Conservation (phyloP, 1,140 invertebrate genomes). For the Scaptomyza graminum region DNA sequence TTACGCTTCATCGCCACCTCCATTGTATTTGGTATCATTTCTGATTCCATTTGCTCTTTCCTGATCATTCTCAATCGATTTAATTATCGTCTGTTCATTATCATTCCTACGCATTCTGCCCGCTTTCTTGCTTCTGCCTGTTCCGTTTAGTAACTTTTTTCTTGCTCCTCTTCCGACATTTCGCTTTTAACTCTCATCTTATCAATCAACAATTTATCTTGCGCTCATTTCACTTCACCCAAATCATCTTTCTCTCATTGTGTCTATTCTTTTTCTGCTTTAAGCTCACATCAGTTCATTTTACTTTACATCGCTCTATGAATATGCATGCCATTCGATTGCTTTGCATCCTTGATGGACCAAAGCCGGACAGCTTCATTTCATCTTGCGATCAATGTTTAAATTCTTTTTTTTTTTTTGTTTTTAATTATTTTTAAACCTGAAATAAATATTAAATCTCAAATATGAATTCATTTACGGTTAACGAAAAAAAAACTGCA, state of each 20-base stretch:
- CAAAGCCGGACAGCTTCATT: neutral
- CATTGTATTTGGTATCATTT: neutral
- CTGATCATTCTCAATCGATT: too few species aligned
- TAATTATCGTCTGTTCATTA: too few species aligned
- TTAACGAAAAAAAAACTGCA: neutral
- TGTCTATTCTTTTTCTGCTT: neutral
- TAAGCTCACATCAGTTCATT: conserved; percentile 1
- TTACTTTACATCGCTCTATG: neutral
- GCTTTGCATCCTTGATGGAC: neutral
- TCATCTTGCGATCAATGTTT: neutral
- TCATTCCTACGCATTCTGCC: too few species aligned
- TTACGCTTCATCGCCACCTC: neutral
- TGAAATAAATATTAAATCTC: conserved; percentile 1
- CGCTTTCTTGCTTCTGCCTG: neutral
- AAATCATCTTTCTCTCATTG: neutral
- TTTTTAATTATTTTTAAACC: conserved; percentile 9
- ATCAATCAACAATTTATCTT: neutral
- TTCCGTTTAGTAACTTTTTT: neutral
- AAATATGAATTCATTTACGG: neutral
- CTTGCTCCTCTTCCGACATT: neutral
- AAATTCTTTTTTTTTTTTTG: conserved; percentile 9
- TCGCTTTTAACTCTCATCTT: neutral
- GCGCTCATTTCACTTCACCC: neutral
- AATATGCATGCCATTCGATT: neutral
- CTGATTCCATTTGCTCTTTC: too few species aligned